phyloP scores from a whole-genome alignment of 2,888 invertebrate genomes.

The Dioctria rufipes region DNA sequence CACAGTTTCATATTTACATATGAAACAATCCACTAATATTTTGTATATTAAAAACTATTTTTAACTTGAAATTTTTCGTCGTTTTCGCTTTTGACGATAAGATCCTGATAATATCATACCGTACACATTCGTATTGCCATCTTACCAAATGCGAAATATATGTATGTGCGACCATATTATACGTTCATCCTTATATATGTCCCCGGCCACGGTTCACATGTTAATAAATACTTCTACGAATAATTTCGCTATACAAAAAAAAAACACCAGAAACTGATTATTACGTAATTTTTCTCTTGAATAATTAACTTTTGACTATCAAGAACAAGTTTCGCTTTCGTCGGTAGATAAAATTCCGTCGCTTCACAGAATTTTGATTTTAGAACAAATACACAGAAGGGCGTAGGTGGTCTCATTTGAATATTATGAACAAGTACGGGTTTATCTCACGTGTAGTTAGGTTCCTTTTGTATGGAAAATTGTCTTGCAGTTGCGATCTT shows the following conservation, averaged over 20 bases:
- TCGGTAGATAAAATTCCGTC: conserved; percentile 12
- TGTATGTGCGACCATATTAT: too few species aligned
- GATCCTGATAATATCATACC: too few species aligned
- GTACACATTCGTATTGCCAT: too few species aligned
- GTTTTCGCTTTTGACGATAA: too few species aligned
- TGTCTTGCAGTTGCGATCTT: not conserved
- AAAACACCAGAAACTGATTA: not conserved
- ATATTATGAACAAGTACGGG: not conserved
- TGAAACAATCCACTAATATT: too few species aligned
- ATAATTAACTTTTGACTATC: not conserved
- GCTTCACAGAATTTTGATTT: not conserved
- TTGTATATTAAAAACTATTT: too few species aligned
- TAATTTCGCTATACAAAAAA: not conserved
- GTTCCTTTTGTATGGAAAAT: not conserved
- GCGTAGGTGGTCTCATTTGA: conserved; percentile 27
- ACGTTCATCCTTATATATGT: not conserved
- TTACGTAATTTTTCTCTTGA: conserved; percentile 35
- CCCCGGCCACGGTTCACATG: not conserved
- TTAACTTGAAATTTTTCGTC: too few species aligned
- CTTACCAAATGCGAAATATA: too few species aligned
- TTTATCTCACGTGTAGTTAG: not conserved
- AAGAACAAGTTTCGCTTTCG: conserved; percentile 31
- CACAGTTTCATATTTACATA: too few species aligned
- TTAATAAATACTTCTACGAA: conserved; percentile 7
- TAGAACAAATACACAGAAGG: not conserved